These are phyloP conservation scores for Carabus problematicus DNA, from an alignment of 2,888 invertebrate genomes.

Conservation along the genomic window DNA sequence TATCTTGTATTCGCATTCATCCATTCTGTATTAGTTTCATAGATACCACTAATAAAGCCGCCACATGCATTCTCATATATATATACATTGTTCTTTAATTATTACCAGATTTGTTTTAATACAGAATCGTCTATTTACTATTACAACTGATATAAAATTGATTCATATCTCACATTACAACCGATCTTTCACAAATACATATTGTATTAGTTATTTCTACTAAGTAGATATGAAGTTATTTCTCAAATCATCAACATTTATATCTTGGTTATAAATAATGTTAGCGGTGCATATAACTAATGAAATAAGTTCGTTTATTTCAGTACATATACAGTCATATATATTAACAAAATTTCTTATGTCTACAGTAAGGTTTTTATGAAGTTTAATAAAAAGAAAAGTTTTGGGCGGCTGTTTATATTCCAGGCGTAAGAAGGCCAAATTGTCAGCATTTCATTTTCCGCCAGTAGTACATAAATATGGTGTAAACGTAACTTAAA, in stretches of 20 bases:
- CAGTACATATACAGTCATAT: slow-evolving; percentile 34
- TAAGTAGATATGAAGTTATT: background rate
- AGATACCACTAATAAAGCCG: no score
- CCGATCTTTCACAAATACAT: background rate
- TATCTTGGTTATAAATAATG: no score
- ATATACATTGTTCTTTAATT: no score
- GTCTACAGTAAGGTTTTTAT: background rate
- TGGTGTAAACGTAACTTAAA: slow-evolving; percentile 13
- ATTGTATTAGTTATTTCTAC: background rate
- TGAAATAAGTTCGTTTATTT: slow-evolving; percentile 20
- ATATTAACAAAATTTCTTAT: slow-evolving; percentile 1
- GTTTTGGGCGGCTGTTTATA: slow-evolving; percentile 37
- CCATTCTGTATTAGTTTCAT: no score
- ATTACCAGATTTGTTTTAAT: no score
- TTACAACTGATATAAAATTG: no score
- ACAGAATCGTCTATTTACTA: no score
- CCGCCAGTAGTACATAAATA: slow-evolving; percentile 14
- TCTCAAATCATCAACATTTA: no score
- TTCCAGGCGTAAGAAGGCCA: slow-evolving; percentile 23
- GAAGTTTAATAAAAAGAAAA: slow-evolving; percentile 7
- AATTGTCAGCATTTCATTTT: slow-evolving; percentile 26
- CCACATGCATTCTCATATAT: no score
- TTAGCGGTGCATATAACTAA: no score
- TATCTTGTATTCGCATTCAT: no score
- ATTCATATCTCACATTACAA: no score